Conservation (phyloP, 2,888 invertebrate genomes). For the Drosophila maculinotata region DNA sequence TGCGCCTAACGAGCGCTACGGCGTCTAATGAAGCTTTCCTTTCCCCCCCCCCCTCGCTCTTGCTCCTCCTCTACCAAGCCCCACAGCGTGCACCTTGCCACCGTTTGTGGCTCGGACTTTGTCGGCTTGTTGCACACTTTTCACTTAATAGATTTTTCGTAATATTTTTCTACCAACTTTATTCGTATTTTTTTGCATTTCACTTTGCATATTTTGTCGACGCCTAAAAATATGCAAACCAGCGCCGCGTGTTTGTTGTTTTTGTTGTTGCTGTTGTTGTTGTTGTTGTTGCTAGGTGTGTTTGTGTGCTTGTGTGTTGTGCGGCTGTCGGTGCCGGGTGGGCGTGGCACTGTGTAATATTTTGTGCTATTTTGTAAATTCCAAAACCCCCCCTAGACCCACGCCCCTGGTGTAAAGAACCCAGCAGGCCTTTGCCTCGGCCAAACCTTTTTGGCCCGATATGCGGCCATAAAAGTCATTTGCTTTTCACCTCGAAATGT, state of each 20-base stretch:
- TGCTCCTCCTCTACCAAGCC: too few species aligned
- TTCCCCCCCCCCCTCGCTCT: not conserved
- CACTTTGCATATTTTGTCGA: constrained; percentile 61
- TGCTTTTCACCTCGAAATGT: constrained; percentile 64
- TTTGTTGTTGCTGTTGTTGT: not conserved
- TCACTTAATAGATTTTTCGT: constrained; percentile 61
- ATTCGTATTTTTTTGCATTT: constrained; percentile 33
- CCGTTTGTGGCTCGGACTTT: constrained; percentile 20
- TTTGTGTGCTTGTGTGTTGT: too few species aligned
- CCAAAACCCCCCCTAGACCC: constrained; percentile 4
- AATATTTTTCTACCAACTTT: constrained; percentile 33
- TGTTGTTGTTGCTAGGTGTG: constrained; percentile 4
- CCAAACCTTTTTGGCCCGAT: constrained; percentile 36
- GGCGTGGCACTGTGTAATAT: constrained; percentile 61
- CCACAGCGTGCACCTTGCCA: too few species aligned
- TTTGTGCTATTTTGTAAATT: constrained; percentile 67
- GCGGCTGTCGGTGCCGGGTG: constrained; percentile 20
- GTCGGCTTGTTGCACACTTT: constrained; percentile 48
- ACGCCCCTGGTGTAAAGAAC: not conserved
- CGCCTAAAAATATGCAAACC: constrained; percentile 63
- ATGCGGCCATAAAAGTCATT: constrained; percentile 65
- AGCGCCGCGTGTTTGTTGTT: constrained; percentile 25
- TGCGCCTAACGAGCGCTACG: constrained; percentile 27
- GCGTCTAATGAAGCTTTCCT: constrained; percentile 32
- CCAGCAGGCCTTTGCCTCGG: not conserved